Percentiles rank a stretch among this genome's conserved stretches.
These are phyloP conservation scores for Lerista edwardsae DNA, from an alignment of 2,797 vertebrate species.

Conservation along the genomic window DNA sequence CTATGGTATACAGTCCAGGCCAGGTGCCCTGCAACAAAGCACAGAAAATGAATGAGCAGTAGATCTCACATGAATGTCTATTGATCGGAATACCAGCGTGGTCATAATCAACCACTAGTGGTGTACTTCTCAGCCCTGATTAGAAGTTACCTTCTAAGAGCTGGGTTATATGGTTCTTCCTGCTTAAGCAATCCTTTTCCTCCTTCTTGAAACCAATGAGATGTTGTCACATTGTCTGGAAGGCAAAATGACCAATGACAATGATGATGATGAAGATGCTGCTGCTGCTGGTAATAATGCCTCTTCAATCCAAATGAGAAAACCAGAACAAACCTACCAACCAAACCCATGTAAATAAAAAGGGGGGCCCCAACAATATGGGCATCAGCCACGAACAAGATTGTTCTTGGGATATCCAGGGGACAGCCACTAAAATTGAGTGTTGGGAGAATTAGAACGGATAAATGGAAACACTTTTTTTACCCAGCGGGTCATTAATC, in stretches of 20 bases:
- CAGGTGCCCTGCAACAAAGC: conserved; percentile 18
- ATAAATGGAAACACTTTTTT: too few relatives aligned
- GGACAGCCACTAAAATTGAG: too few relatives aligned
- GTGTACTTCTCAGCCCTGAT: not conserved
- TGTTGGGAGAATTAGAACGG: too few relatives aligned
- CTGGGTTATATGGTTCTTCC: not conserved
- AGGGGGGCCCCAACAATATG: not conserved
- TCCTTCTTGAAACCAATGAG: too few relatives aligned
- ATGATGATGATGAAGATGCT: too few relatives aligned
- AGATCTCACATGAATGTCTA: not conserved
- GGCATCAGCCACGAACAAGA: not conserved
- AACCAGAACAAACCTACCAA: not conserved
- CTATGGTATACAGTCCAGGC: conserved; percentile 4
- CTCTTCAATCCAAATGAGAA: not conserved
- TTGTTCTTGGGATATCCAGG: too few relatives aligned
- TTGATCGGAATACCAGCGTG: not conserved
- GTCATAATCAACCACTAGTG: not conserved
- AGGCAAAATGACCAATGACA: too few relatives aligned
- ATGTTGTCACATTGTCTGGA: too few relatives aligned
- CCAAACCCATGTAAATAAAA: not conserved
- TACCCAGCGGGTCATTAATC: too few relatives aligned
- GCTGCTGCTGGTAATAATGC: not conserved
- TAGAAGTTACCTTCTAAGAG: not conserved
- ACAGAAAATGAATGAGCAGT: conserved; percentile 16
- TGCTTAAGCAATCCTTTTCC: not conserved